Evolutionary conservation across 2,797 vertebrate species (phyloP).

Genomic region (Numenius phaeopus): DNA sequence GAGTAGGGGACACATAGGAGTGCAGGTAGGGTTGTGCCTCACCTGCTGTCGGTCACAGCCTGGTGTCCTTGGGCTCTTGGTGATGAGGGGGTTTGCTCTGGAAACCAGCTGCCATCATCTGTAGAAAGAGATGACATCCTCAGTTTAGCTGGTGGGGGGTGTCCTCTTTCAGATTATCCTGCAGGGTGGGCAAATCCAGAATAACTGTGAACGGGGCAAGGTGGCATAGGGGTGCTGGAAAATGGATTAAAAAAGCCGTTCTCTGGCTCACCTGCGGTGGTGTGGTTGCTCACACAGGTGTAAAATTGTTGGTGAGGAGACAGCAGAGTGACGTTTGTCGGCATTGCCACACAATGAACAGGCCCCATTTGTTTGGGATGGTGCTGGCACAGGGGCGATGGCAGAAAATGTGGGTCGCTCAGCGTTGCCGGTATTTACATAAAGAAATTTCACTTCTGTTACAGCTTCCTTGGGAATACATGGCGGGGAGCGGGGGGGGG

Average conservation of each 20-base stretch:
- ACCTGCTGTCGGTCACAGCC: accelerated
- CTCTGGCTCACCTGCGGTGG: background rate
- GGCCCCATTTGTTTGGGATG: background rate
- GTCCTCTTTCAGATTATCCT: background rate
- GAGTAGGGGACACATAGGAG: background rate
- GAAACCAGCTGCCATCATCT: background rate
- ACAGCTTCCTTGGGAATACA: background rate
- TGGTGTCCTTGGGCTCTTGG: background rate
- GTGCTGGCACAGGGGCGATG: background rate
- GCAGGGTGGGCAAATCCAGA: background rate
- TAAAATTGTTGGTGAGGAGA: background rate
- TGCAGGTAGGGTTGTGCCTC: background rate
- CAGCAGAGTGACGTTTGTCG: background rate
- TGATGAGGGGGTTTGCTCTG: background rate
- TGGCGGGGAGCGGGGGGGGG: background rate
- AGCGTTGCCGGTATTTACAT: background rate
- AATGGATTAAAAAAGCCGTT: background rate
- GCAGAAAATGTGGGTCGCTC: background rate
- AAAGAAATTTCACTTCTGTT: conserved; percentile 27
- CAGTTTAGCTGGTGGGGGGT: background rate
- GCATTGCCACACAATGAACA: accelerated
- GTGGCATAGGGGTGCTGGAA: background rate
- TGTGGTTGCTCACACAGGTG: background rate
- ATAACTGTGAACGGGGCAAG: background rate
- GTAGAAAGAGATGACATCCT: background rate